Percentiles rank a stretch among this genome's conserved stretches.
phyloP scores from a whole-genome alignment of 2,113 vertebrate species.

The Pristiophorus japonicus region DNA sequence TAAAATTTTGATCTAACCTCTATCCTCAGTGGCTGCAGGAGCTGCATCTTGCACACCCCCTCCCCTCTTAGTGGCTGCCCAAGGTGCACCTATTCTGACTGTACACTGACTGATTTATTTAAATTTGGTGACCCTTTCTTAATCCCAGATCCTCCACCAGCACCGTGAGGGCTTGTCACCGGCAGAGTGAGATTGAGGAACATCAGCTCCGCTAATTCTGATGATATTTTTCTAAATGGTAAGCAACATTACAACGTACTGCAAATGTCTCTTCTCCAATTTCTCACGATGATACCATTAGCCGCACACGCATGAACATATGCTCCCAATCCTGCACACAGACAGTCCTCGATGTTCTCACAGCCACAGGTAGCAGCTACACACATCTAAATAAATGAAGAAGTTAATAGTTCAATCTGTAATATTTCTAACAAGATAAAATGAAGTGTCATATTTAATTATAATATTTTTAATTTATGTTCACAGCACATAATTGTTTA shows the following conservation, averaged over 20 bases:
- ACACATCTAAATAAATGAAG: constrained; percentile 49
- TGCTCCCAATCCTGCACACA: constrained; percentile 49
- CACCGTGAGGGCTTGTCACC: not conserved
- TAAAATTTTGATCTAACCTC: not conserved
- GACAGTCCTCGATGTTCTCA: constrained; percentile 43
- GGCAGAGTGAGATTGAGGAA: not conserved
- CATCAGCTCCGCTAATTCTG: not conserved
- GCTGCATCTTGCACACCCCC: too few species aligned
- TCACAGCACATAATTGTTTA: not conserved
- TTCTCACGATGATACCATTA: constrained; percentile 42
- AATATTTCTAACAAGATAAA: not conserved
- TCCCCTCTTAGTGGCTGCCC: too few species aligned
- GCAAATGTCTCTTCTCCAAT: constrained; percentile 45
- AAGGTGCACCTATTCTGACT: not conserved
- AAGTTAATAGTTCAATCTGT: not conserved
- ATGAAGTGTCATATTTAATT: not conserved
- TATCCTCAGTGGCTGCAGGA: not conserved
- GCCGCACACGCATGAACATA: constrained; percentile 52
- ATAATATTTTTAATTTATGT: not conserved
- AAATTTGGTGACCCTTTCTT: not conserved
- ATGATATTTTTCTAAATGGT: not conserved
- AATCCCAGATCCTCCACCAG: not conserved
- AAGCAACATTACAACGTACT: constrained; percentile 42
- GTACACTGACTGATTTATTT: not conserved
- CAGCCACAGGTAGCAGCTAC: constrained; percentile 48